Evolutionary conservation across 2,113 vertebrate species (phyloP), one percentile per base, ranked within the genome.

Genomic region (Phalacrocorax carbo): DNA sequence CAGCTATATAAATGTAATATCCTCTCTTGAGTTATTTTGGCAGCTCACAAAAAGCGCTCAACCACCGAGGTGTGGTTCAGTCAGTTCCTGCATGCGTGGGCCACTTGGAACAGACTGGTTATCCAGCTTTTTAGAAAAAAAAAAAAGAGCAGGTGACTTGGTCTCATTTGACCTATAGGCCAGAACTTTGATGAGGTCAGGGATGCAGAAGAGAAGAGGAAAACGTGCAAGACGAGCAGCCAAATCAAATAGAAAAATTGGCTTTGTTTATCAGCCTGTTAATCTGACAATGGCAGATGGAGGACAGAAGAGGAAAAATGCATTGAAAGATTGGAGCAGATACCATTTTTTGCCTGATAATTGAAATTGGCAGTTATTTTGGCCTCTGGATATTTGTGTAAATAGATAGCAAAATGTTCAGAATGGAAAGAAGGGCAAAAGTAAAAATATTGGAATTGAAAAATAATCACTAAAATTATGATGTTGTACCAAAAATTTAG

Each of bases 221-320:
- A 23, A 93, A 57, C 0, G 0, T 79, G 51, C 70, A 57, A 61
- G 52, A 49, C 0, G 0, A 73, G 22, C 70, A 85, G 70, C 44
- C 66, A 85, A 22, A 6, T 71, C 18, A 84, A 71, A 64, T 17
- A 87, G 49, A 90, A 88, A 78, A 91, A 60, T 11, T 55, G 46
- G 15, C 29, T 88, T 70, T 61, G 44, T 93, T 94, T 96, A 82
- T 96, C 94, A 91, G 26, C 32, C 49, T 88, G 13, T 79, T 91
- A 64, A 87, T 95, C 89, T 96, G 69, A 80, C 58, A 80, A 2
- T 72, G 36, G 70, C 66, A 76, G 49, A 55, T 88, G 34, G 13
- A 75, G 32, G n/a, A 49, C 38, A 51, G 46, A 71, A 66, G 49
- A 92, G 15, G 19, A 79, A 93, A 88, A 94, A 65, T 81, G 49